These are phyloP conservation scores for Hyphantria cunea DNA, from an alignment of 1,140 invertebrate species.

Conservation along the genomic window DNA sequence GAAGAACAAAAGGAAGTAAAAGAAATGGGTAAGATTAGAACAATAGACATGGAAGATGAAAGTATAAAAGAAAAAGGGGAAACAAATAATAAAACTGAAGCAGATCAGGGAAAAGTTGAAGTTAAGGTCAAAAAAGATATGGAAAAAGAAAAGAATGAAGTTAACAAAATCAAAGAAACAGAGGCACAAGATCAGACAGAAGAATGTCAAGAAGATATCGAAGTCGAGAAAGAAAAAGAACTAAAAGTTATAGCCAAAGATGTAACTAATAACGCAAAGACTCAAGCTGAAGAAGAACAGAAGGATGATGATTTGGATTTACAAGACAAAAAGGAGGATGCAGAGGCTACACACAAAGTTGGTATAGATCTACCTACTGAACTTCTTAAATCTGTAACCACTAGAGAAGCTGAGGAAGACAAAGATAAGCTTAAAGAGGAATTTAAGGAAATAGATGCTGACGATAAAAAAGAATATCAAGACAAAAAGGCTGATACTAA, in stretches of 20 bases:
- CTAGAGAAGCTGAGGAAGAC: slow-evolving; percentile 1
- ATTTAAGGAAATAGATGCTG: slow-evolving; percentile 29
- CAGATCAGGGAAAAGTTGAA: not conserved
- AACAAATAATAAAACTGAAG: not conserved
- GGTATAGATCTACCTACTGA: too few species aligned
- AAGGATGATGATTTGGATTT: slow-evolving; percentile 32
- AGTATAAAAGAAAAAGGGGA: not conserved
- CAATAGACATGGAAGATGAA: not conserved
- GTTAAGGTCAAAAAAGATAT: not conserved
- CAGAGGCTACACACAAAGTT: slow-evolving; percentile 32
- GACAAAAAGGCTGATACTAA: slow-evolving; percentile 30
- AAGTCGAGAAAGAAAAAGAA: slow-evolving; percentile 35
- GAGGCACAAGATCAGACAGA: not conserved
- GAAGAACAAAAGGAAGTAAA: too few species aligned
- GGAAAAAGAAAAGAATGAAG: not conserved
- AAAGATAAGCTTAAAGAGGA: not conserved
- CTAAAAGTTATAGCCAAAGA: not conserved
- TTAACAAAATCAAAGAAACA: slow-evolving; percentile 25
- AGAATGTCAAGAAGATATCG: not conserved
- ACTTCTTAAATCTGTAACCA: too few species aligned
- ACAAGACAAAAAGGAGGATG: slow-evolving; percentile 34
- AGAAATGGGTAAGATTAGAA: too few species aligned
- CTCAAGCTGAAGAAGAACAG: slow-evolving; percentile 32
- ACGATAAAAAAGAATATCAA: slow-evolving; percentile 33
- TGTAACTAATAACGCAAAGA: not conserved